Evolutionary conservation across 2,888 invertebrate species (phyloP), one percentile per base, ranked within the genome.

Genomic region (Amblyjoppa proteus): DNA sequence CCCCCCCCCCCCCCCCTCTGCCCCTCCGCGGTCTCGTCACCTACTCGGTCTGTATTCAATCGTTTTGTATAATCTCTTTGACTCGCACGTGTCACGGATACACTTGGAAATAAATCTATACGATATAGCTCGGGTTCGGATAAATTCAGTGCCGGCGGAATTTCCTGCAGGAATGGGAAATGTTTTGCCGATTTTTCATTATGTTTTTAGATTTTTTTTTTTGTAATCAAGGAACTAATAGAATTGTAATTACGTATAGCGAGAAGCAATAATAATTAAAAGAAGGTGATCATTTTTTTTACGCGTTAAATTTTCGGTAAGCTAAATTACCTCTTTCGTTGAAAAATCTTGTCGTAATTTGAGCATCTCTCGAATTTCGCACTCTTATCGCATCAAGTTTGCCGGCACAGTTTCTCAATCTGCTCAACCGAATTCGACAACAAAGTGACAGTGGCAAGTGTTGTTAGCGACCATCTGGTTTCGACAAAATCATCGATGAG

Each of bases 381-480:
- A 58, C 58, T 11, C 28, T 25, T 28, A 28, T 58, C 58, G 11
- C 11, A 13, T 3, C 11, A 13, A 28, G 31, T 13, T 31, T 64
- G 16, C 4, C 2, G 31, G 6, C n/a, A 34, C 16, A 6, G 53
- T 53, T 66, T 13, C 53, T 53, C 56, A 38, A 41, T 56, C 53
- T 68, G 70, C 66, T 53, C 64, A 49, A 83, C 53, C 34, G 80
- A 80, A 28, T 77, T 56, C 61, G 75, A 56, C 68, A 64, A 74
- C 68, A 69, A 77, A 61, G 53, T 81, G 80, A 69, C 80, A 34
- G 45, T 49, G 41, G 13, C 77, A 28, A 80, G 80, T 76, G 56
- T 66, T 31, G 68, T 66, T 34, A 31, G 20, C 51, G 64, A 77
- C 73, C 83, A 81, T 83, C 85, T 85, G 85, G 38, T 81, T 80